Evolutionary conservation across 1,140 invertebrate genomes (phyloP).

Genomic region (Antheraea pernyi): DNA sequence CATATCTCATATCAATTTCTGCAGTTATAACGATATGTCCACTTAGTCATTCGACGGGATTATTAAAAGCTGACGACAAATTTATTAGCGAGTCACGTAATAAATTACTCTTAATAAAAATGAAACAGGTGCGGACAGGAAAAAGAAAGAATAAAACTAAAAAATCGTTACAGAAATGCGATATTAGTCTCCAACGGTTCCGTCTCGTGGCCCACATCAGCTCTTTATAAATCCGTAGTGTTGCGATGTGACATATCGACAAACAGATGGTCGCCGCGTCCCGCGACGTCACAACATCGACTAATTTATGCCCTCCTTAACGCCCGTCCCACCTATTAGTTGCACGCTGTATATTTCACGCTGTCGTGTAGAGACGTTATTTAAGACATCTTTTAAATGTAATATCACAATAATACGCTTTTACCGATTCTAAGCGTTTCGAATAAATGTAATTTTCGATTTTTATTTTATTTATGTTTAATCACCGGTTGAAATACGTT

Average conservation of each 20-base stretch:
- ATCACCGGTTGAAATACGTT: not conserved
- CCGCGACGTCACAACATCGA: conserved; percentile 63
- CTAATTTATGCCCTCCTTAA: conserved; percentile 76
- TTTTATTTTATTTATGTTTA: not conserved
- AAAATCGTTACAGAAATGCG: conserved; percentile 18
- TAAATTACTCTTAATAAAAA: conserved; percentile 10
- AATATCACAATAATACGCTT: no score
- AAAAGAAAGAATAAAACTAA: not conserved
- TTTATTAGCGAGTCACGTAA: not conserved
- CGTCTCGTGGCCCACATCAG: conserved; percentile 22
- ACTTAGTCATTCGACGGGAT: not conserved
- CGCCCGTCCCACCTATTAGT: conserved; percentile 74
- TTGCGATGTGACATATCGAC: conserved; percentile 69
- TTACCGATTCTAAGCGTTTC: not conserved
- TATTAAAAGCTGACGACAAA: conserved; percentile 1
- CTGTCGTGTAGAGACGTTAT: conserved; percentile 30
- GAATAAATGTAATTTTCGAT: not conserved
- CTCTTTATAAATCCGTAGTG: conserved; percentile 52
- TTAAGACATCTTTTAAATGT: not conserved
- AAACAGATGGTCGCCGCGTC: conserved; percentile 65
- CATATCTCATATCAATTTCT: not conserved
- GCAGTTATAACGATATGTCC: conserved; percentile 7
- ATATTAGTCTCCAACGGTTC: conserved; percentile 14
- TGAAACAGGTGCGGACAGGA: conserved; percentile 17
- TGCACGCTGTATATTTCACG: conserved; percentile 69